phyloP scores from a whole-genome alignment of 2,888 invertebrate genomes.

The Octonoba sinensis region DNA sequence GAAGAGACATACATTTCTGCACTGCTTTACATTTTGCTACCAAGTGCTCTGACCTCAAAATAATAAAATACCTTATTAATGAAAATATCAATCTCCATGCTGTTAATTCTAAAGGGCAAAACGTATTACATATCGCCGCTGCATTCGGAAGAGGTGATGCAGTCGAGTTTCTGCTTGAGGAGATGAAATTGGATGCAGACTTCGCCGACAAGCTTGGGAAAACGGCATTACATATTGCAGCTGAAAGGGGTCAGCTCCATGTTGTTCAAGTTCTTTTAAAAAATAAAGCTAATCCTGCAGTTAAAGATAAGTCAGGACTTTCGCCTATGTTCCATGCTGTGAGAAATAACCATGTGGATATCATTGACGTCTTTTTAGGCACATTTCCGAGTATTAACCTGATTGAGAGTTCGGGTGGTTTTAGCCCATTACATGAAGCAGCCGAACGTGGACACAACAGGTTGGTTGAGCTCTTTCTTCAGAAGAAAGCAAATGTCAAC shows the following conservation, averaged over 20 bases:
- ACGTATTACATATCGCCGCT: background rate
- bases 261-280: background rate
- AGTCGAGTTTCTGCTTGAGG: background rate
- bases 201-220: background rate
- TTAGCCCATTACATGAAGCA: background rate
- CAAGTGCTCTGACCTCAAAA: background rate
- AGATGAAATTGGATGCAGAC: background rate
- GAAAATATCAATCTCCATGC: background rate
- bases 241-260: background rate
- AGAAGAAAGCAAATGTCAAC: background rate
- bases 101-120: background rate
- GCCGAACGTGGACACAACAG: background rate
- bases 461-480: background rate
- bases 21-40: background rate
- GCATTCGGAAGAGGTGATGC: background rate
- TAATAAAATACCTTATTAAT: background rate
- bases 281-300: background rate
- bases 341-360: background rate
- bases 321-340: slow-evolving; percentile 13
- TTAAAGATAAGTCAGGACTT: background rate
- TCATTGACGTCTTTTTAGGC: background rate
- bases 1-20: slow-evolving; percentile 9
- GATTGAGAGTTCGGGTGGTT: no score
- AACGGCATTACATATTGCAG: slow-evolving; percentile 15
- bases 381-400: background rate